Base-by-base conservation (phyloP, 2,113 vertebrate genomes). In the Tupaia chinensis region DNA sequence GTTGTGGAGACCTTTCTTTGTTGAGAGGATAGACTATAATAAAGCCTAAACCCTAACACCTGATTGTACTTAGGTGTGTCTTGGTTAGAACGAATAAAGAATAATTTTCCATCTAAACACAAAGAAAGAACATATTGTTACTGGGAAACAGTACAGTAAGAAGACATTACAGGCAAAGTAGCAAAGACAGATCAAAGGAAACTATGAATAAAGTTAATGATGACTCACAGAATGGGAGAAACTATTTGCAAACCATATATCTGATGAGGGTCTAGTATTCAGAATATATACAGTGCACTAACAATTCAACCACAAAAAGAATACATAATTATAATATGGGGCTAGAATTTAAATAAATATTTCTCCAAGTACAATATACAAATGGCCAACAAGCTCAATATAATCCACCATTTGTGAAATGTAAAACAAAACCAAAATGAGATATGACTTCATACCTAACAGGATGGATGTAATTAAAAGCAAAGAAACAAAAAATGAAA, bases 251-350 rank as follows among this genome's bases (percentile, higher is more conserved):
- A 90, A 70, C 14, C 22, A n/a, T 74, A 29, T 78, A 66, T 27
- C n/a, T 70, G 17, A 17, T 29, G 78, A 78, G 8, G 3, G 70
- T 81, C n/a, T 89, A 79, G 20, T 54, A 68, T 32, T 3, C 12
- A n/a, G 9, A 93, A 74, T 76, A 87, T 34, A 63, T 16, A 83
- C 93, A 92, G 32, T 69, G 19, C 29, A 93, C 17, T 94, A 76
- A 58, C 6, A 82, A 65, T 15, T 82, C 77, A 86, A 94, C 29
- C 87, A 66, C 11, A 19, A 19, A 81, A 80, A 53, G 13, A 34
- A 44, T 20, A 22, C 14, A 5, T 17, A 84, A 9, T 25, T 89
- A 80, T 81, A 92, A 74, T 66, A 86, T 25, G 25, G 15, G 5
- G 25, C 14, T 76, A 84, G n/a, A 1, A 27, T 3, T 61, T 56